These are phyloP conservation scores for Strigamia crassipes DNA, from an alignment of 2,888 invertebrate species.

Conservation along the genomic window DNA sequence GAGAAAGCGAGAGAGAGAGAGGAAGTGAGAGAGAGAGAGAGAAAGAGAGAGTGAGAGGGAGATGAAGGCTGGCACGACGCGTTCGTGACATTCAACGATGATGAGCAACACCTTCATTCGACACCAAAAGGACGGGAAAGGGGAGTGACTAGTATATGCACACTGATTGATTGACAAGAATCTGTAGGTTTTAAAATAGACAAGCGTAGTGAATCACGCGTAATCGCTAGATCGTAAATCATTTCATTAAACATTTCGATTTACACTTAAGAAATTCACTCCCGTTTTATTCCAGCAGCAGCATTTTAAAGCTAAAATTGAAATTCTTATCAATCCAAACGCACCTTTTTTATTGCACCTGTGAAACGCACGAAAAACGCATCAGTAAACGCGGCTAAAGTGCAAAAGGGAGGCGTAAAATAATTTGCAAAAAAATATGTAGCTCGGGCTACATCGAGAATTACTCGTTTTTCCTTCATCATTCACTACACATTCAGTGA, in stretches of 20 bases:
- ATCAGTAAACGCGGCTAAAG: not conserved
- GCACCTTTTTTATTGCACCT: slow-evolving; percentile 11
- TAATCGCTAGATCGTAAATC: not conserved
- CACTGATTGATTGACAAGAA: slow-evolving; percentile 23
- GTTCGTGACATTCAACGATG: slow-evolving; percentile 16
- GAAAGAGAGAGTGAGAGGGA: not conserved
- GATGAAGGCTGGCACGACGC: slow-evolving; percentile 5
- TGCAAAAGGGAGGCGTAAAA: slow-evolving; percentile 8
- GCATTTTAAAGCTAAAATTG: not conserved
- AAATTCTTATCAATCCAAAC: slow-evolving; percentile 11
- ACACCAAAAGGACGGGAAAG: not conserved
- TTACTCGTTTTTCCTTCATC: slow-evolving; percentile 13
- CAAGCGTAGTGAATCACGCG: not conserved
- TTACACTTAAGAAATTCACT: not conserved
- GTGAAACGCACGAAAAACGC: not conserved
- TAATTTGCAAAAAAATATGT: slow-evolving; percentile 19
- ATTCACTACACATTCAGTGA: slow-evolving; percentile 1
- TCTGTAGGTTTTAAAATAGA: not conserved
- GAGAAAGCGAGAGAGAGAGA: not conserved
- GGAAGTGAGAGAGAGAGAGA: not conserved
- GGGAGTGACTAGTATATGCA: not conserved
- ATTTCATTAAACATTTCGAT: slow-evolving; percentile 1
- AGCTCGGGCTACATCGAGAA: not conserved
- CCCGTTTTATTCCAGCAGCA: not conserved
- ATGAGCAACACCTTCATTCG: slow-evolving; percentile 38